A percentile compares a stretch with the other conserved stretches of the same genome.
These are phyloP conservation scores for Tipula confusa DNA, from an alignment of 2,888 invertebrate genomes.

Conservation along the genomic window DNA sequence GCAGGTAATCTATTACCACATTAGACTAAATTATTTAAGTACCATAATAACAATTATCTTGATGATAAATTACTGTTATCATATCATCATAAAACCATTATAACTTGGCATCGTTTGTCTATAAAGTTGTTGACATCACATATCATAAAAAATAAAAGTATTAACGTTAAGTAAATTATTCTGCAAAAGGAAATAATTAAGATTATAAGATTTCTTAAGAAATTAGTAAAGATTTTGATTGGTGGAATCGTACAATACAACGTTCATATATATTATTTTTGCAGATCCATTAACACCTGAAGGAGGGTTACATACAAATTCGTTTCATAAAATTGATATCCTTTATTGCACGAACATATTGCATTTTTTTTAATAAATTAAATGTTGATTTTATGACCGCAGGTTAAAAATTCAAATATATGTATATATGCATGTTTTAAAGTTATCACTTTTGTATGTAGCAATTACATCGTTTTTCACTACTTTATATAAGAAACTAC, in stretches of 20 bases:
- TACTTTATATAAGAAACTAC: not conserved
- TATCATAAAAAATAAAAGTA: not conserved
- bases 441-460: not conserved
- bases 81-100: not conserved
- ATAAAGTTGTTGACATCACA: not conserved
- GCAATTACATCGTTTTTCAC: not conserved
- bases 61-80: not conserved
- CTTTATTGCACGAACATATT: not conserved
- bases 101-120: not conserved
- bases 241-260: not conserved
- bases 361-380: not conserved
- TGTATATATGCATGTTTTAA: not conserved
- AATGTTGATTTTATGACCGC: not conserved
- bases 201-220: not conserved
- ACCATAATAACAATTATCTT: not conserved
- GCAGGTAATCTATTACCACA: not conserved
- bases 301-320: not conserved
- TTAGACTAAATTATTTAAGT: not conserved
- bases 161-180: not conserved
- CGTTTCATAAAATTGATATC: not conserved
- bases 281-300: not conserved
- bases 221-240: not conserved
- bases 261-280: not conserved
- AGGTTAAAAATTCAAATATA: not conserved
- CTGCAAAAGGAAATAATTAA: conserved; percentile 1